Conservation (phyloP, 1,140 invertebrate genomes). For the Drosophila arawakana region DNA sequence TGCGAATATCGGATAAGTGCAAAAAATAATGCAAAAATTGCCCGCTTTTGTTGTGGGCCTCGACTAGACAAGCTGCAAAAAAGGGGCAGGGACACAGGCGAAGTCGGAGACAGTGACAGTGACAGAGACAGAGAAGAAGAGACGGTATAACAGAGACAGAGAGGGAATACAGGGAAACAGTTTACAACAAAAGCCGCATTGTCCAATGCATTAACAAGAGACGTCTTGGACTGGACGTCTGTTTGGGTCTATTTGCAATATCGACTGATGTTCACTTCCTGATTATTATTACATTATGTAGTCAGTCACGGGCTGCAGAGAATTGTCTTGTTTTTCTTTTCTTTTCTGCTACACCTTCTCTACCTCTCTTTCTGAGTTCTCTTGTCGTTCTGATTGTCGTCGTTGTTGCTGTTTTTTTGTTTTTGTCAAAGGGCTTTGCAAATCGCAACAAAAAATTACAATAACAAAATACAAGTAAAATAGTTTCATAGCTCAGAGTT, state of each 20-base stretch:
- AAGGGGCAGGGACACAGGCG: slow-evolving; percentile 16
- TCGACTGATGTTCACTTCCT: slow-evolving; percentile 63
- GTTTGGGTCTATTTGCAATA: slow-evolving; percentile 59
- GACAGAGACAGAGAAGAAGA: slow-evolving; percentile 11
- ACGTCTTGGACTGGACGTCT: slow-evolving; percentile 54
- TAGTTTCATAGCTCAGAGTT: slow-evolving; percentile 39
- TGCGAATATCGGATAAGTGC: slow-evolving; percentile 72
- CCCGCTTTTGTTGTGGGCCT: slow-evolving; percentile 61
- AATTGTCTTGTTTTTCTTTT: slow-evolving; percentile 51
- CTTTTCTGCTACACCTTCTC: slow-evolving; percentile 7
- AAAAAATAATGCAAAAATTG: slow-evolving; percentile 46
- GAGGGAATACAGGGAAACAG: slow-evolving; percentile 35
- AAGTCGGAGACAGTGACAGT: slow-evolving; percentile 5
- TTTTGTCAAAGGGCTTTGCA: slow-evolving; percentile 35
- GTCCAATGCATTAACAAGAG: slow-evolving; percentile 68
- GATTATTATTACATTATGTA: slow-evolving; percentile 71
- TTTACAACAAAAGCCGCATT: slow-evolving; percentile 68
- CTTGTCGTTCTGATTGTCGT: background rate
- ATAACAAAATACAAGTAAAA: slow-evolving; percentile 17
- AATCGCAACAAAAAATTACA: slow-evolving; percentile 31
- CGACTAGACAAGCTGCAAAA: slow-evolving; percentile 69
- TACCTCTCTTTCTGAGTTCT: slow-evolving; percentile 8
- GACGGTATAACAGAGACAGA: slow-evolving; percentile 13
- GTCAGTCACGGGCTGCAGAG: slow-evolving; percentile 49
- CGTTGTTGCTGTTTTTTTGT: slow-evolving; percentile 8